Evolutionary conservation across 1,140 invertebrate genomes (phyloP).

Genomic region (Rhizoglyphus robini): DNA sequence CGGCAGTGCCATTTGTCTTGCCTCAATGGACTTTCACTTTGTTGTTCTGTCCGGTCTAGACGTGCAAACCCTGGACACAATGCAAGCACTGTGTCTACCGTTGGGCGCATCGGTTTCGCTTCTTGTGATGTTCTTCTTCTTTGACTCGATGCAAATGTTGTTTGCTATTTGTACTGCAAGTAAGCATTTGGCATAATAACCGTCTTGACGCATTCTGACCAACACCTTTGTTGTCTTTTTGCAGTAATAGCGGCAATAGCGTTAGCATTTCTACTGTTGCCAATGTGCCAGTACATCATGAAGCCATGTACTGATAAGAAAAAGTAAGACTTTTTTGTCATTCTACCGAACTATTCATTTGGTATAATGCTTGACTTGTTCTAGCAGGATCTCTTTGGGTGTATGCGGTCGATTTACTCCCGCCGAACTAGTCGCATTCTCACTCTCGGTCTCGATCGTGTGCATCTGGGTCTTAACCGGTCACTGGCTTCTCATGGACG

Average conservation of each 20-base stretch:
- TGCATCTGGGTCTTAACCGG: constrained; percentile 93
- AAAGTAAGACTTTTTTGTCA: constrained; percentile 28
- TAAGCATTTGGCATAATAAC: constrained; percentile 41
- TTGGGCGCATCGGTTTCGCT: constrained; percentile 87
- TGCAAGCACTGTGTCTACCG: constrained; percentile 91
- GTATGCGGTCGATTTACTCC: constrained; percentile 77
- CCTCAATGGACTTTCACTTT: not conserved
- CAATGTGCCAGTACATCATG: constrained; percentile 92
- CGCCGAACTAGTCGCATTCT: constrained; percentile 83
- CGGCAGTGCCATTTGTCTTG: not conserved
- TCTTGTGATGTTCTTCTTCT: constrained; percentile 96
- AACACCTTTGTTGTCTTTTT: constrained; percentile 30
- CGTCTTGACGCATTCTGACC: constrained; percentile 16
- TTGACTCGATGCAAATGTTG: constrained; percentile 92
- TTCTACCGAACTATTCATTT: not conserved
- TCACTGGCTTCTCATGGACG: constrained; percentile 95
- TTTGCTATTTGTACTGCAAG: constrained; percentile 95
- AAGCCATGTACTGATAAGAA: constrained; percentile 61
- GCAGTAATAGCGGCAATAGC: constrained; percentile 90
- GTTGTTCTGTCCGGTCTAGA: constrained; percentile 40
- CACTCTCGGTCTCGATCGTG: constrained; percentile 78
- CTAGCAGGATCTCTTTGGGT: constrained; percentile 66
- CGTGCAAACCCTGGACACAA: constrained; percentile 83
- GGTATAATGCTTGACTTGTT: too few relatives aligned
- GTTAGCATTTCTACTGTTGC: constrained; percentile 81